Evolutionary conservation across 30 jellyfish, hydroid and myxozoan species (phyloP), one percentile per base, ranked within the genome.

Genomic region (Hydra vulgaris): DNA sequence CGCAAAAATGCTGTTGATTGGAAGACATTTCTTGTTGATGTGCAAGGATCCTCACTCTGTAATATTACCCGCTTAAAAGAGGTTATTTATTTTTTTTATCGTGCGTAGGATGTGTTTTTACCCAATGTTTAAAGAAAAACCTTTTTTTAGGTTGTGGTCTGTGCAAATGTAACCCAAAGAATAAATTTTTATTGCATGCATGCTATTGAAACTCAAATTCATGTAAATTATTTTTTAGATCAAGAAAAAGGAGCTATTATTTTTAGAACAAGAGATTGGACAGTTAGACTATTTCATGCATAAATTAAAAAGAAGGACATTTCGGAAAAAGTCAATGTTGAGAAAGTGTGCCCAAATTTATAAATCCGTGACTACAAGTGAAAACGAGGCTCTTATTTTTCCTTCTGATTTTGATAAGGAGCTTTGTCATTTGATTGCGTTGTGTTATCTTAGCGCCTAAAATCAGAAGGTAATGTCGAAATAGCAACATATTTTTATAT

Each of bases 251-350:
- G 66, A 83, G 25, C 72, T 89, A 76, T 72, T 89, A 89, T 89
- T 85, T 73, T 85, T 86, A 23, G 95, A 85, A 54, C 56, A 77
- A 70, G 88, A 87, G 7, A 79, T 85, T 20, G 97, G 95, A 12
- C 97, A 89, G 53, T 68, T 89, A 21, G 97, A 89, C 69, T 89
- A 76, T 74, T 89, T 89, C 89, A 89, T 89, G 52, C 95, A 89
- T 72, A 81, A 81, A 22, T 54, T 89, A 52, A 72, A 72, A 17
- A 73, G 95, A 25, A 71, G 82, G 25, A 80, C 95, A 15, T 72
- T 76, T 23, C 72, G 97, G n/a, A 73, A 73, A 66, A 81, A 84
- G 69, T 89, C 97, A 17, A 53, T 74, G 17, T 68, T 82, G 7
- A 53, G 97, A n/a, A 86, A 86, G 61, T 84, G 78, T 20, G 92